phyloP scores from a whole-genome alignment of 2,113 vertebrate species.

The Leucopsar rothschildi region DNA sequence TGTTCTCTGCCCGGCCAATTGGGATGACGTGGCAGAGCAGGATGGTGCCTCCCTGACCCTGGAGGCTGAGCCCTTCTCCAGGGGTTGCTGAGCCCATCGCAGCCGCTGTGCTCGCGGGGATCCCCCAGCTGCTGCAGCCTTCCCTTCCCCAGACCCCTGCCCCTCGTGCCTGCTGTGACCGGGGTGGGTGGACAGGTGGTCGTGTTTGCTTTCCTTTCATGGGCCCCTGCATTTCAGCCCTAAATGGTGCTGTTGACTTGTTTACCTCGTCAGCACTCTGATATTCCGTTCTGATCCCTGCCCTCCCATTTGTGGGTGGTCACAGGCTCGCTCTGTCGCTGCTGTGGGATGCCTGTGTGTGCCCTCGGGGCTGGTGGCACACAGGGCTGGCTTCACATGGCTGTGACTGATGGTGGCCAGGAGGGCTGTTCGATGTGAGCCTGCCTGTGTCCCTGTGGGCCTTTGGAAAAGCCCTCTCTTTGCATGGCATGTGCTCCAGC shows the following conservation, averaged over 20 bases:
- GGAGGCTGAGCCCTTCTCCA: neutral
- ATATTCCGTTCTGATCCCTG: neutral
- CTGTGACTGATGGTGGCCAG: fast-evolving
- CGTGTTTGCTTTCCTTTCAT: neutral
- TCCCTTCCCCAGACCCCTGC: neutral
- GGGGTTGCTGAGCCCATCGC: neutral
- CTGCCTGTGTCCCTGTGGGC: fast-evolving
- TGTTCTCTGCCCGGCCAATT: fast-evolving
- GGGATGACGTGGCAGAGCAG: neutral
- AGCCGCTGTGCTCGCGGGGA: neutral
- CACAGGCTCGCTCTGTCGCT: fast-evolving
- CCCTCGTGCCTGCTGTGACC: neutral
- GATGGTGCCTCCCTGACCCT: neutral
- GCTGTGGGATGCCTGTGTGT: fast-evolving
- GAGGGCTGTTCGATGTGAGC: neutral
- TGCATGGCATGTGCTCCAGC: fast-evolving
- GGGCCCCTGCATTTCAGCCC: neutral
- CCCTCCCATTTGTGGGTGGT: neutral
- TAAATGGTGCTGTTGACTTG: neutral
- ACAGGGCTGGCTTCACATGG: fast-evolving
- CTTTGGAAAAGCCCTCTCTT: neutral
- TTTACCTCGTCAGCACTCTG: neutral
- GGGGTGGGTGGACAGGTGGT: neutral
- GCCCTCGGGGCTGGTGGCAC: neutral
- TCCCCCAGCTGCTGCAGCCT: neutral